phyloP scores from a whole-genome alignment of 2,113 vertebrate genomes.

The Campylomormyrus tamandua region DNA sequence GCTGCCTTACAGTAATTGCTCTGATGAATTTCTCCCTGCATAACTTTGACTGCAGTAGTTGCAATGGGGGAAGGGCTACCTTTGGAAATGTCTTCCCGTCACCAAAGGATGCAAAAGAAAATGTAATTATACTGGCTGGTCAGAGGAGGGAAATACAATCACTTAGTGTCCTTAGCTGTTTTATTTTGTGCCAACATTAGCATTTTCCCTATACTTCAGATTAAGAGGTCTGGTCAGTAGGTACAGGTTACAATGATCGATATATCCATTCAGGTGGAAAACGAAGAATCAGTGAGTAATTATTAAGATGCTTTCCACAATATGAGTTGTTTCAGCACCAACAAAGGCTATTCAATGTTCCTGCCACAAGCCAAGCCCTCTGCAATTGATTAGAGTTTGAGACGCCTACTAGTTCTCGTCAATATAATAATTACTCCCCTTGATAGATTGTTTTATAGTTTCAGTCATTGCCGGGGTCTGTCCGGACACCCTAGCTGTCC shows the following conservation, averaged over 20 bases:
- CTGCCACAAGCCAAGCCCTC: slow-evolving; percentile 60
- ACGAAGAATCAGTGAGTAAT: slow-evolving; percentile 69
- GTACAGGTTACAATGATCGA: slow-evolving; percentile 60
- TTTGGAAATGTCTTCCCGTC: slow-evolving; percentile 44
- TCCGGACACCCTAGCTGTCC: slow-evolving; percentile 53
- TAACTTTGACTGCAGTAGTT: slow-evolving; percentile 35
- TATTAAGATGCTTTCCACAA: slow-evolving; percentile 70
- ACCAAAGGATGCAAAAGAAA: slow-evolving; percentile 52
- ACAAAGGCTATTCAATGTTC: slow-evolving; percentile 63
- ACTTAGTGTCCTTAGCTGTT: slow-evolving; percentile 35
- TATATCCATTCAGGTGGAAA: slow-evolving; percentile 59
- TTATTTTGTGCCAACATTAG: slow-evolving; percentile 37
- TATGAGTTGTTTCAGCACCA: slow-evolving; percentile 66
- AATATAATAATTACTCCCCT: slow-evolving; percentile 75
- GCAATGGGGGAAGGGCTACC: slow-evolving; percentile 43
- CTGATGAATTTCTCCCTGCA: slow-evolving; percentile 43
- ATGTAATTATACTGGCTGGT: slow-evolving; percentile 56
- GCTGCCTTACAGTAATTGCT: slow-evolving; percentile 36
- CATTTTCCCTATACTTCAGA: slow-evolving; percentile 40
- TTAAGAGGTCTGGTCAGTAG: slow-evolving; percentile 37
- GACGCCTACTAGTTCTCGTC: slow-evolving; percentile 66
- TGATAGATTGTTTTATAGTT: slow-evolving; percentile 76
- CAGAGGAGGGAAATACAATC: slow-evolving; percentile 44
- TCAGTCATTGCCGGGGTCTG: slow-evolving; percentile 55
- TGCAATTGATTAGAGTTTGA: slow-evolving; percentile 70